phyloP scores from a whole-genome alignment of 2,113 vertebrate species.

The Heloderma charlesbogerti region DNA sequence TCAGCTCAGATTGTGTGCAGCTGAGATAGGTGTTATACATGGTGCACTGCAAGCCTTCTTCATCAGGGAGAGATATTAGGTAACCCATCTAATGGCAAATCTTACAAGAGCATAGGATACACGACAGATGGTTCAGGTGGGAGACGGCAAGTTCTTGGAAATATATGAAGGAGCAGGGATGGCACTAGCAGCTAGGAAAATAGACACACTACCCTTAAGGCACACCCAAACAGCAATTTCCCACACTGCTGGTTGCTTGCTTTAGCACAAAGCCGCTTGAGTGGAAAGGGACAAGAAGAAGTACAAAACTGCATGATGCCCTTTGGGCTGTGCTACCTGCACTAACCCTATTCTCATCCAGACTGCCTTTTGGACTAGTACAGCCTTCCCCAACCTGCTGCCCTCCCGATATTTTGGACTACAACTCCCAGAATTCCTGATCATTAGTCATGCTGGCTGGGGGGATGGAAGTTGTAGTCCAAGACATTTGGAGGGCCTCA shows the following conservation, averaged over 20 bases:
- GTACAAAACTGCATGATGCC: too few species aligned
- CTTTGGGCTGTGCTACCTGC: background rate
- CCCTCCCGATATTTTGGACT: too few species aligned
- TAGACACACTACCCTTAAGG: background rate
- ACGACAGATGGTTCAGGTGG: background rate
- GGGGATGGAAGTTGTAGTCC: too few species aligned
- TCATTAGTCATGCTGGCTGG: too few species aligned
- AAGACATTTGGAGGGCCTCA: too few species aligned
- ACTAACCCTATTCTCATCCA: background rate
- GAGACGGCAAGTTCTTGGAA: background rate
- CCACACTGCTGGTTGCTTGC: background rate
- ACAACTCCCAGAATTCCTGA: too few species aligned
- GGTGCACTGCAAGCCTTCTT: background rate
- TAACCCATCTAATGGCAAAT: fast-evolving
- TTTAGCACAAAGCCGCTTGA: background rate
- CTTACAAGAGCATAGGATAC: background rate
- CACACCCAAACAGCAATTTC: background rate
- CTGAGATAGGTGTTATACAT: background rate
- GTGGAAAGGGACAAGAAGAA: background rate
- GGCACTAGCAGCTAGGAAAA: background rate
- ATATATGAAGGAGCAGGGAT: background rate
- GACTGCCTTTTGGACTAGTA: background rate
- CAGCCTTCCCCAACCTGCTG: too few species aligned
- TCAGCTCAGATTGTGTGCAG: fast-evolving
- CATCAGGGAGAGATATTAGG: background rate